Evolutionary conservation across 1,140 invertebrate species (phyloP).

Genomic region (Eueides isabella): DNA sequence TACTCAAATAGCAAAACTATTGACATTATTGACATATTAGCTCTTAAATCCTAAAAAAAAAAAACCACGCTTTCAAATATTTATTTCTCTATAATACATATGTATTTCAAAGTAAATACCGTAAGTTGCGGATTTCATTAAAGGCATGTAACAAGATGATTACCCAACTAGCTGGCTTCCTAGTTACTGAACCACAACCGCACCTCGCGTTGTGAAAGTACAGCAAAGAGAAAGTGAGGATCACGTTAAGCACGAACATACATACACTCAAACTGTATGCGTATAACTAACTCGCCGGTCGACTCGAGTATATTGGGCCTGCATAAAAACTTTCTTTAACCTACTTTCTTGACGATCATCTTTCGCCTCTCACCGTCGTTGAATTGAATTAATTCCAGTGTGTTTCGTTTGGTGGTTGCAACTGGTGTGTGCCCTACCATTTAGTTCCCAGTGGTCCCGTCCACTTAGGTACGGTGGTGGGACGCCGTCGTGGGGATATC

Average conservation of each 20-base stretch:
- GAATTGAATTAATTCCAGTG: conserved; percentile 70
- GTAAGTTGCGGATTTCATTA: conserved; percentile 6
- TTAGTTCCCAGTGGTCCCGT: conserved; percentile 69
- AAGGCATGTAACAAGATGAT: conserved; percentile 50
- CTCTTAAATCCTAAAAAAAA: not conserved
- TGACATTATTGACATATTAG: not conserved
- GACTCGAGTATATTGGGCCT: conserved; percentile 54
- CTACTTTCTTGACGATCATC: conserved; percentile 76
- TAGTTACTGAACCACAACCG: conserved; percentile 73
- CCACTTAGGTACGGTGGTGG: conserved; percentile 62
- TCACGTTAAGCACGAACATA: conserved; percentile 68
- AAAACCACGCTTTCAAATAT: conserved; percentile 8
- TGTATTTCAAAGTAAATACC: not conserved
- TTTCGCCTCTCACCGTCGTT: conserved; percentile 69
- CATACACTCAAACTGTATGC: conserved; percentile 63
- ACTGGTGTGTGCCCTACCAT: conserved; percentile 78
- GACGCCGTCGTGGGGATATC: conserved; percentile 66
- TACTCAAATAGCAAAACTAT: not conserved
- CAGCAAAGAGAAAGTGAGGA: conserved; percentile 79
- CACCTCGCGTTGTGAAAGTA: conserved; percentile 80
- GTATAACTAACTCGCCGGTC: conserved; percentile 66
- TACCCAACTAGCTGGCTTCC: conserved; percentile 62
- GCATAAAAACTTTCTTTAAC: conserved; percentile 81
- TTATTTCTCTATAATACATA: conserved; percentile 12
- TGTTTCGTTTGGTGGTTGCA: conserved; percentile 66